phyloP scores from a whole-genome alignment of 2,888 invertebrate genomes.

The Meliscaeva auricollis region DNA sequence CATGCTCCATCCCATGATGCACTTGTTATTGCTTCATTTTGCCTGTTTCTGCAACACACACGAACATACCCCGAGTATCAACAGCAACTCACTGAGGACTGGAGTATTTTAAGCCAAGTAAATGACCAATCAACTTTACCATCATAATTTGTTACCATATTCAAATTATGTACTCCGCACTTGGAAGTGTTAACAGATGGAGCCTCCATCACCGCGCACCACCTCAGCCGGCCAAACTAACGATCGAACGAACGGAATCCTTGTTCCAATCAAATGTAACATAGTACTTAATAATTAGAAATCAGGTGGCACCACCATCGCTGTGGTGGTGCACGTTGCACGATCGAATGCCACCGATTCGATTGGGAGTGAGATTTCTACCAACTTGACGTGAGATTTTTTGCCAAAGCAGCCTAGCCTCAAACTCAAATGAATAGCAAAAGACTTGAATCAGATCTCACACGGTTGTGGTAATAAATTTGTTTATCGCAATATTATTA shows the following conservation, averaged over 20 bases:
- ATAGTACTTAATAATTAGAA: conserved; percentile 74
- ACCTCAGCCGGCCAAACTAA: neutral
- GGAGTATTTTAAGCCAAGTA: conserved; percentile 65
- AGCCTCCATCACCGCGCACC: conserved; percentile 28
- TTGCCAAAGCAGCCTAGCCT: conserved; percentile 47
- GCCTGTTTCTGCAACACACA: conserved; percentile 27
- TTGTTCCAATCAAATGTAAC: conserved; percentile 71
- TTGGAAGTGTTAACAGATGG: conserved; percentile 74
- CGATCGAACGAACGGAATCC: conserved; percentile 45
- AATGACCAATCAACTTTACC: conserved; percentile 74
- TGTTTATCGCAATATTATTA: conserved; percentile 76
- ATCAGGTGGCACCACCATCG: conserved; percentile 59
- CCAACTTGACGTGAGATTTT: conserved; percentile 64
- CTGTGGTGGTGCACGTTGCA: conserved; percentile 36
- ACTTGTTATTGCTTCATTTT: conserved; percentile 76
- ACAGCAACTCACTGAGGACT: conserved; percentile 26
- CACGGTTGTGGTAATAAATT: conserved; percentile 74
- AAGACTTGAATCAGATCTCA: conserved; percentile 69
- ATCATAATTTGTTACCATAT: conserved; percentile 76
- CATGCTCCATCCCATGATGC: conserved; percentile 44
- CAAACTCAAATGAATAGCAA: conserved; percentile 66
- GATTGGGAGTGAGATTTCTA: conserved; percentile 66
- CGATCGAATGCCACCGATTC: conserved; percentile 67
- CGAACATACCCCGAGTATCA: neutral
- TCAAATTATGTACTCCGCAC: conserved; percentile 73